Percentiles rank a stretch among this genome's conserved stretches.
Evolutionary conservation across 1,140 invertebrate species (phyloP).

Genomic region (Cyphomyrmex costatus): DNA sequence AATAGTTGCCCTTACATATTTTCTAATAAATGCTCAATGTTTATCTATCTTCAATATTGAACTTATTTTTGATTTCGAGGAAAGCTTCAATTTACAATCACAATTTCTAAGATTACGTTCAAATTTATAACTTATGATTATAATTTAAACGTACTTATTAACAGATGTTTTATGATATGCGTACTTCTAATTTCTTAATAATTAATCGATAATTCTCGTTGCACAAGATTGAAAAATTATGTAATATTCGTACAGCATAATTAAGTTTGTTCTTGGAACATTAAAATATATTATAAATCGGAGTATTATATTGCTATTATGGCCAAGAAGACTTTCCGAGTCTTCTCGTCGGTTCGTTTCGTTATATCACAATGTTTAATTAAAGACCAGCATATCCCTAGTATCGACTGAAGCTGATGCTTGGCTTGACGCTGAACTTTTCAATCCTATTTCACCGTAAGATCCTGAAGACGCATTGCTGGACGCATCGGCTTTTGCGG

Average conservation of each 20-base stretch:
- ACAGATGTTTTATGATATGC: neutral
- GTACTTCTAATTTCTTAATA: neutral
- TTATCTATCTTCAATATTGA: neutral
- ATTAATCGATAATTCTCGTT: neutral
- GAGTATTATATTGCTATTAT: constrained; percentile 49
- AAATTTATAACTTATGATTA: constrained; percentile 23
- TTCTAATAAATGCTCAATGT: constrained; percentile 26
- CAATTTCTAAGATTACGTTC: neutral
- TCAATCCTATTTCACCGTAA: constrained; percentile 49
- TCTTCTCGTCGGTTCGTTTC: constrained; percentile 43
- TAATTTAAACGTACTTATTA: neutral
- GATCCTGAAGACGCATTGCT: constrained; percentile 24
- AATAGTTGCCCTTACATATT: neutral
- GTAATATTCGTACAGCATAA: neutral
- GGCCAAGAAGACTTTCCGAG: neutral
- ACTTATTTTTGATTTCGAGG: neutral
- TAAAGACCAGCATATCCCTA: constrained; percentile 77
- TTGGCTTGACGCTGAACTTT: constrained; percentile 71
- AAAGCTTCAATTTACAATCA: neutral
- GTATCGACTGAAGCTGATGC: constrained; percentile 73
- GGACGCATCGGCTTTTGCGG: constrained; percentile 69
- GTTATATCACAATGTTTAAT: constrained; percentile 51
- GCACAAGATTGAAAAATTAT: neutral
- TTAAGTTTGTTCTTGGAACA: neutral
- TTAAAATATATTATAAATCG: constrained; percentile 3